phyloP scores from a whole-genome alignment of 2,888 invertebrate species.

The Aelia acuminata region DNA sequence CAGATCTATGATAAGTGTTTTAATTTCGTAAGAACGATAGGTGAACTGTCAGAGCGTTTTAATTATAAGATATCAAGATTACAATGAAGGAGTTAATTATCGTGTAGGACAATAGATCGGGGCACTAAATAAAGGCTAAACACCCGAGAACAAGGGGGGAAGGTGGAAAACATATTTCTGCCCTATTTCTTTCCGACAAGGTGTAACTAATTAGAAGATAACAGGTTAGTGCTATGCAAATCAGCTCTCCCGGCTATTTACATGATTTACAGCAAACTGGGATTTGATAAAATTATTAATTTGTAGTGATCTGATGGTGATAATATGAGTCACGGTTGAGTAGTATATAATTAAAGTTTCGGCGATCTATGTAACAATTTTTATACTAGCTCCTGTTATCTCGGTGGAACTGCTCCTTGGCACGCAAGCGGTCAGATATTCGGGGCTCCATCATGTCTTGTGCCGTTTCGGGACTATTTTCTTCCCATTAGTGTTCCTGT shows the following conservation, averaged over 20 bases:
- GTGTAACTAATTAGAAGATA: slow-evolving; percentile 41
- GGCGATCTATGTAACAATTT: slow-evolving; percentile 44
- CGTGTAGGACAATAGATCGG: not conserved
- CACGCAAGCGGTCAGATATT: not conserved
- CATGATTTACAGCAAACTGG: slow-evolving; percentile 38
- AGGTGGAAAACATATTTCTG: slow-evolving; percentile 14
- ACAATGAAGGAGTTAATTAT: not conserved
- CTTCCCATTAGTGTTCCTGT: slow-evolving; percentile 34
- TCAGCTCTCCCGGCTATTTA: not conserved
- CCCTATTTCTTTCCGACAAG: slow-evolving; percentile 7
- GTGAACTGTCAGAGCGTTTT: not conserved
- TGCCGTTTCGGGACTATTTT: not conserved
- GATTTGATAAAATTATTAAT: slow-evolving; percentile 42
- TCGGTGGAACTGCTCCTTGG: not conserved
- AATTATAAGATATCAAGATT: not conserved
- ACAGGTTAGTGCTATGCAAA: not conserved
- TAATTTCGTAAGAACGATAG: not conserved
- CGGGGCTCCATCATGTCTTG: slow-evolving; percentile 36
- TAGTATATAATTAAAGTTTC: slow-evolving; percentile 47
- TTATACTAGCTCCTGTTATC: slow-evolving; percentile 20
- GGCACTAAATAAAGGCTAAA: slow-evolving; percentile 26
- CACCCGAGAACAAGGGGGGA: not conserved
- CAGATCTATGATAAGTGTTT: too few relatives aligned
- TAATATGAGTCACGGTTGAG: slow-evolving; percentile 3
- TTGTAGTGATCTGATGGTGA: not conserved